Evolutionary conservation across 2,113 vertebrate genomes (phyloP).

Genomic region (Madoqua kirkii): DNA sequence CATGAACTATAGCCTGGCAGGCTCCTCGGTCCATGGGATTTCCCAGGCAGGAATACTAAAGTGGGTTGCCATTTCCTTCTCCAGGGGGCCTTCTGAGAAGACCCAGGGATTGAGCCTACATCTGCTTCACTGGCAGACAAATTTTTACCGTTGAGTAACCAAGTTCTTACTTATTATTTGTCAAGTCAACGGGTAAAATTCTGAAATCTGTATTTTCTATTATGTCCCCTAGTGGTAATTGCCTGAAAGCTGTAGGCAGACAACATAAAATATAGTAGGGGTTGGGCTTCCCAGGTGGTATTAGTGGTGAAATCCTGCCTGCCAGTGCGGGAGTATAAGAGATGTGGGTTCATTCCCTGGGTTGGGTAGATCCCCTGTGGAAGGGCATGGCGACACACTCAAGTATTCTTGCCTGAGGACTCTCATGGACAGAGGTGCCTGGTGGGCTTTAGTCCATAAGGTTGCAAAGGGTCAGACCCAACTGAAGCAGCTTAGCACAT

Average conservation of each 20-base stretch:
- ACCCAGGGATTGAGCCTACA: not conserved
- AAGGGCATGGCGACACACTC: not conserved
- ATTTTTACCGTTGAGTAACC: not conserved
- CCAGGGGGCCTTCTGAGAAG: not conserved
- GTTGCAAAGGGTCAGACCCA: not conserved
- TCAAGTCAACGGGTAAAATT: not conserved
- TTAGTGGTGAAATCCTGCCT: not conserved
- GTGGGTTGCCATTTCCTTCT: not conserved
- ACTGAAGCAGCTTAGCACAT: not conserved
- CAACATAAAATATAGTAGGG: not conserved
- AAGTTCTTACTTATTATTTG: not conserved
- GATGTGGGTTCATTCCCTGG: not conserved
- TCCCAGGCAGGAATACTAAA: not conserved
- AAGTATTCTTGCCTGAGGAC: not conserved
- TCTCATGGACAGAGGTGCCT: not conserved
- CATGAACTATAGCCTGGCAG: not conserved
- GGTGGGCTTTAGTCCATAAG: too few species aligned
- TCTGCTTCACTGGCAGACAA: not conserved
- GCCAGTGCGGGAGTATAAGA: not conserved
- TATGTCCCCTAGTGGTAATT: not conserved
- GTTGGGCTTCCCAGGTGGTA: not conserved
- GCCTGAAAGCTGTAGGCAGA: not conserved
- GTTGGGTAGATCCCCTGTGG: not conserved
- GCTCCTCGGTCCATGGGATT: not conserved
- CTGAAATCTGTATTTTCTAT: not conserved